A percentile compares a stretch with the other conserved stretches of the same genome.
Evolutionary conservation across 2,113 vertebrate species (phyloP).

Genomic region (Callipepla californica): DNA sequence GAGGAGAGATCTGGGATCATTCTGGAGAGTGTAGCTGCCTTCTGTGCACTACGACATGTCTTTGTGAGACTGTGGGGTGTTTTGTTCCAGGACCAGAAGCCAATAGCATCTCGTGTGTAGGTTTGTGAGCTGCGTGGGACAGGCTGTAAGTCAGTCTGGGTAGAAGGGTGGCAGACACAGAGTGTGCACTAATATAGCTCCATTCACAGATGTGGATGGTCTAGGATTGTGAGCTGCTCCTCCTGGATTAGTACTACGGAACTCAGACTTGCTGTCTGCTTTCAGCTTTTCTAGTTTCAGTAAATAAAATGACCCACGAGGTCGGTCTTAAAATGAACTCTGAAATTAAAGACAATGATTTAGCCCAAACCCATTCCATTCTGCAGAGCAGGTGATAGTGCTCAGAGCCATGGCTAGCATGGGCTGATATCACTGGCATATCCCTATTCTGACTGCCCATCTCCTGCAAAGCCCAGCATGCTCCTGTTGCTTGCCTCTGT

Average conservation of each 20-base stretch:
- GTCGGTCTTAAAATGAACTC: not conserved
- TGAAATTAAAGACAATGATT: not conserved
- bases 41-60: not conserved
- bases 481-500: not conserved
- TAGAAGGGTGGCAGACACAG: not conserved
- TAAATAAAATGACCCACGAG: not conserved
- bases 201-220: not conserved
- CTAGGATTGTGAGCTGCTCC: not conserved
- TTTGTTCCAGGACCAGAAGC: not conserved
- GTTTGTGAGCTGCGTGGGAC: not conserved
- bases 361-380: not conserved
- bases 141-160: not conserved
- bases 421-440: not conserved
- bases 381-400: not conserved
- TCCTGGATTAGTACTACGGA: not conserved
- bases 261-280: not conserved
- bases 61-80: not conserved
- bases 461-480: not conserved
- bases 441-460: not conserved
- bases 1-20: not conserved
- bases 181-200: not conserved
- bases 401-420: not conserved
- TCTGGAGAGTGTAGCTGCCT: not conserved
- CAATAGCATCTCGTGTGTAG: not conserved
- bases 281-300: not conserved